Percentiles rank a stretch among this genome's conserved stretches.
Conservation (phyloP, 2,888 invertebrate species). For the Yponomeuta plumbellus region DNA sequence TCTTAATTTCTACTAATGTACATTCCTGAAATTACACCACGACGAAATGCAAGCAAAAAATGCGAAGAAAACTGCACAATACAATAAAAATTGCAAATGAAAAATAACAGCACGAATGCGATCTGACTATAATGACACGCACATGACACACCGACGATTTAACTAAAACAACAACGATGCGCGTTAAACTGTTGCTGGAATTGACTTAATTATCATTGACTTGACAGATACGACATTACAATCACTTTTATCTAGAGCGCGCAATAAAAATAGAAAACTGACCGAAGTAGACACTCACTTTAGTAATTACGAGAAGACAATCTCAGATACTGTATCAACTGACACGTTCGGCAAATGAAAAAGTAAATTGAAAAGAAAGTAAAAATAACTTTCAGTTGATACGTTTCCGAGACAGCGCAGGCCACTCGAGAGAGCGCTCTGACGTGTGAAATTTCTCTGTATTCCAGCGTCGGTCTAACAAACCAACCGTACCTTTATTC, state of each 20-base stretch:
- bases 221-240: constrained; percentile 14
- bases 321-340: constrained; percentile 8
- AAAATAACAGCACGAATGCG: constrained; percentile 13
- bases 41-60: not conserved
- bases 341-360: not conserved
- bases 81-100: not conserved
- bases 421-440: not conserved
- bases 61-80: not conserved
- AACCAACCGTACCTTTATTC: constrained; percentile 72
- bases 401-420: constrained; percentile 1
- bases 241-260: not conserved
- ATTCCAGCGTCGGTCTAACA: constrained; percentile 71
- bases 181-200: constrained; percentile 25
- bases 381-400: constrained; percentile 8
- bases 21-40: constrained; percentile 3
- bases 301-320: constrained; percentile 12
- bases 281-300: not conserved
- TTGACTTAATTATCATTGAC: constrained; percentile 17
- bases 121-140: constrained; percentile 19
- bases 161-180: constrained; percentile 16
- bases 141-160: constrained; percentile 13
- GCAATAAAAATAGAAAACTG: constrained; percentile 1
- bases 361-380: constrained; percentile 1
- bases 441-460: constrained; percentile 39
- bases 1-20: constrained; percentile 8